Conservation (phyloP, 2,888 invertebrate genomes). For the Cheilosia vernalis region DNA sequence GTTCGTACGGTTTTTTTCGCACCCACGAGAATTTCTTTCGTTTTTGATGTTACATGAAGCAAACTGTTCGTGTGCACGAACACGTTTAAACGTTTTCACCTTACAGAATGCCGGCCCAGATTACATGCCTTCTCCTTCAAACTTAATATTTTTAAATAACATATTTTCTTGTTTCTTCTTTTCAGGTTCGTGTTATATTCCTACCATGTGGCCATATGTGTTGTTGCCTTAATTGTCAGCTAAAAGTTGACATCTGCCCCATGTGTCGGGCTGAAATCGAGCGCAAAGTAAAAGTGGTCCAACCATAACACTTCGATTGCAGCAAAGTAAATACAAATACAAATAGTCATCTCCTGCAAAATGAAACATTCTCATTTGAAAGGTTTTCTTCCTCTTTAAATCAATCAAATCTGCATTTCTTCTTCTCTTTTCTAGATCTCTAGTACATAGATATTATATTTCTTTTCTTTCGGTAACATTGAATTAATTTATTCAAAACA, state of each 20-base stretch:
- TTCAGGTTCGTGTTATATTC: slow-evolving; percentile 90
- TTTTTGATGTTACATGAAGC: no score
- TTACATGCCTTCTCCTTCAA: no score
- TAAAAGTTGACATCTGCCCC: slow-evolving; percentile 87
- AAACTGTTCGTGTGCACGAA: no score
- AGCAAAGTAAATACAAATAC: slow-evolving; percentile 4
- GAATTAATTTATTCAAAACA: slow-evolving; percentile 9
- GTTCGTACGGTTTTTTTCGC: no score
- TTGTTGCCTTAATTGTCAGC: slow-evolving; percentile 89
- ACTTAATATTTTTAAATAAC: not conserved
- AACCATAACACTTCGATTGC: slow-evolving; percentile 82
- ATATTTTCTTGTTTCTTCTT: not conserved
- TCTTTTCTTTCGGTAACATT: slow-evolving; percentile 23
- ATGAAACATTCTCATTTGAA: slow-evolving; percentile 18
- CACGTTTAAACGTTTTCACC: no score
- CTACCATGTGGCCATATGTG: slow-evolving; percentile 95
- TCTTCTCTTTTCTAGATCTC: slow-evolving; percentile 27
- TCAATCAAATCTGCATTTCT: slow-evolving; percentile 50
- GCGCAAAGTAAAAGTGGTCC: slow-evolving; percentile 87
- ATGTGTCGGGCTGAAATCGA: slow-evolving; percentile 90
- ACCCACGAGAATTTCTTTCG: no score
- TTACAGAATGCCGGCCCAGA: no score
- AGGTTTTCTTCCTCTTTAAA: slow-evolving; percentile 44
- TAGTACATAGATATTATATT: slow-evolving; percentile 14
- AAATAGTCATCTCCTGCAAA: not conserved